Evolutionary conservation across 2,797 vertebrate species (phyloP).

Genomic region (Urocyon cinereoargenteus): DNA sequence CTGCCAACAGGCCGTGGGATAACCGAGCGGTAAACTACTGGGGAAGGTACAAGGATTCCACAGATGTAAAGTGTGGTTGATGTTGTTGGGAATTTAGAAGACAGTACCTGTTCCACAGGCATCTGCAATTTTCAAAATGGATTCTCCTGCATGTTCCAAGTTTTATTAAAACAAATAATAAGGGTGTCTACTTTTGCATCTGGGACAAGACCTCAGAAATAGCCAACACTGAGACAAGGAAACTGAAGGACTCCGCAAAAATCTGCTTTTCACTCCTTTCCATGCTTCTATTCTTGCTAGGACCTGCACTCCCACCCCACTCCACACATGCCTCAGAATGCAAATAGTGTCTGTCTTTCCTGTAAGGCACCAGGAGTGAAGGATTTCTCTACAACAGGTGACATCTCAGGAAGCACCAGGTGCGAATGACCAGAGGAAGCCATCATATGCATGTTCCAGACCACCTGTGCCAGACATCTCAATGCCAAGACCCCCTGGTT

Average conservation of each 20-base stretch:
- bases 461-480: neutral
- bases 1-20: neutral
- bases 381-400: neutral
- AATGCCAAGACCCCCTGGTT: neutral
- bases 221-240: neutral
- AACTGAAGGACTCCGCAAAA: neutral
- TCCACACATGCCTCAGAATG: neutral
- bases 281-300: neutral
- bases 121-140: neutral
- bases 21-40: neutral
- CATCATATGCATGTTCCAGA: neutral
- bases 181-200: neutral
- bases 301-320: neutral
- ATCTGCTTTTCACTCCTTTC: neutral
- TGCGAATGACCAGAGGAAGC: neutral
- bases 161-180: neutral
- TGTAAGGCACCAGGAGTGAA: neutral
- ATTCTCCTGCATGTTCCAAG: neutral
- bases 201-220: neutral
- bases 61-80: neutral
- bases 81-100: neutral
- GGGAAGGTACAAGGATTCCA: neutral
- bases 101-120: neutral
- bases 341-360: neutral
- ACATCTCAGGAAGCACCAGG: neutral